These are phyloP conservation scores for Clarias platycephalus DNA, from an alignment of 2,797 vertebrate species.

Conservation along the genomic window DNA sequence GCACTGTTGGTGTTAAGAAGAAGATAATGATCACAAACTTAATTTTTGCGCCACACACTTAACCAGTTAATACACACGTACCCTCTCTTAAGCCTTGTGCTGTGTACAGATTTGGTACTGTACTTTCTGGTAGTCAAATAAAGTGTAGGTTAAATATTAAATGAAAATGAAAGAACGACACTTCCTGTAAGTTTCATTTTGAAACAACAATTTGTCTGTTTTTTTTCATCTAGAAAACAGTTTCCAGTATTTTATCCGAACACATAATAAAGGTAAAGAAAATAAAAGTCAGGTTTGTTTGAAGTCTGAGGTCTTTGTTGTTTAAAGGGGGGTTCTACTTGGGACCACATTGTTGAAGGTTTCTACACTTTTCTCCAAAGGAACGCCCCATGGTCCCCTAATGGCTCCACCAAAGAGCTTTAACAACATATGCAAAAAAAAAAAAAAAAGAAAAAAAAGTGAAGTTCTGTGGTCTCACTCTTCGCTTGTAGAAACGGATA, in stretches of 20 bases:
- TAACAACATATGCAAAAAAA: not conserved
- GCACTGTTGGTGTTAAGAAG: not conserved
- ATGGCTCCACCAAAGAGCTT: not conserved
- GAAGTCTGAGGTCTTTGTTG: not conserved
- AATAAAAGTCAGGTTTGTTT: not conserved
- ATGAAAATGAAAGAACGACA: too few relatives aligned
- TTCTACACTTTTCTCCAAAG: not conserved
- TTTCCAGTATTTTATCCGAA: too few relatives aligned
- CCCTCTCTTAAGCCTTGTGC: not conserved
- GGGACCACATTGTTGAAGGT: too few relatives aligned
- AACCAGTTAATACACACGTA: too few relatives aligned
- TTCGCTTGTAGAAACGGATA: not conserved
- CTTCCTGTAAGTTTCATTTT: too few relatives aligned
- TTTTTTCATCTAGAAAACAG: too few relatives aligned
- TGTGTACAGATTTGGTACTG: too few relatives aligned
- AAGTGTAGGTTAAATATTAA: too few relatives aligned
- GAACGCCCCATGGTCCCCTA: not conserved
- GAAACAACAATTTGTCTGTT: too few relatives aligned
- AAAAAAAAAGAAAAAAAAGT: not conserved
- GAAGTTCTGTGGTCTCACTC: not conserved
- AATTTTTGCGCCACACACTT: not conserved
- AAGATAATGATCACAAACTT: not conserved
- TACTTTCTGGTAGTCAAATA: too few relatives aligned
- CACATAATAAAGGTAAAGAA: too few relatives aligned
- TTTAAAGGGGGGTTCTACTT: not conserved